Evolutionary conservation across 2,797 vertebrate species (phyloP), one percentile per base, ranked within the genome.

Genomic region (Microctenopoma steveboyesi): DNA sequence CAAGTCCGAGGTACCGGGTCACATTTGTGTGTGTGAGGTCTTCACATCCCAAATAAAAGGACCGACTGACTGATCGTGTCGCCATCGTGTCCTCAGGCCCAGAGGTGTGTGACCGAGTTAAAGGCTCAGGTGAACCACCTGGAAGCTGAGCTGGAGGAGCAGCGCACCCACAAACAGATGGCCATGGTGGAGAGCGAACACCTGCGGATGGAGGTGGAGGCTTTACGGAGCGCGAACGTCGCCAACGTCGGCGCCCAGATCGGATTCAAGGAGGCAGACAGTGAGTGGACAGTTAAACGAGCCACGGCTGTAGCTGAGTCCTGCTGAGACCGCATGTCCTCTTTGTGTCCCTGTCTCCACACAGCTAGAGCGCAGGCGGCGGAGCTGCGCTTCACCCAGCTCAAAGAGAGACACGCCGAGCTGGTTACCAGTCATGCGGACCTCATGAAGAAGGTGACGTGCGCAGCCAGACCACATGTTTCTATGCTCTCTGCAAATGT

Each of bases 391-490:
- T 99, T 98, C 78, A 90, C 90, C 57, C 97, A 98, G 71, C 94
- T 99, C 27, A 99, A 99, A 86, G 97, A 98, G 88, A 96, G 97
- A 77, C 97, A 99, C 58, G 97, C 96, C 0, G 97, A 97, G 86
- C 94, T 99, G 78, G 96, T 99, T 28, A 96, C 95, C 88, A 95
- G 93, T 74, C 97, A 99, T 0, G 97, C 98, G 0, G 96, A 96
- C 63, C 90, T 99, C 14, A 95, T 98, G 90, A 95, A 95, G 69
- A 99, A 97, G 96, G 98, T 98, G 81, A 61, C 4, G 27, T 15
- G 5, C 6, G 5, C 6, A 1, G 0, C 28, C 1, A 5, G 22
- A 22, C 22, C 10, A 11, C 37, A 37, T 3, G 8, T 10, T 37
- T 37, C 10, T 11, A 37, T 37, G 11, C 37, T 10, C 37, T 37